Percentiles rank a stretch among this genome's conserved stretches.
Evolutionary conservation across 2,797 vertebrate species (phyloP).

Genomic region (Sardinella longiceps): DNA sequence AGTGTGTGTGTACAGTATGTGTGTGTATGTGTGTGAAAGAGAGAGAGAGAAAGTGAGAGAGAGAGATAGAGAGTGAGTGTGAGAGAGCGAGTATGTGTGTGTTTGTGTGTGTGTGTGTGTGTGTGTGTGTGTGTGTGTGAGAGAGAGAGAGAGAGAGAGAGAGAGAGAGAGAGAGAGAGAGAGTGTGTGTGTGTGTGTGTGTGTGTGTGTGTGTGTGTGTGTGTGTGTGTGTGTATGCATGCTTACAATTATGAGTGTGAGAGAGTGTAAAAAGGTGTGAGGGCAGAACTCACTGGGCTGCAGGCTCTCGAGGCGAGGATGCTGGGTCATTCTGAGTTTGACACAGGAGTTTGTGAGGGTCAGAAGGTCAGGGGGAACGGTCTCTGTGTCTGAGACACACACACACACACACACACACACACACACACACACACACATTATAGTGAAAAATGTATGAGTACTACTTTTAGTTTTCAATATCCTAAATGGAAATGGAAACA

Average conservation of each 20-base stretch:
- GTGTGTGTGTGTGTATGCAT: neutral
- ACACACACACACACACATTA: neutral
- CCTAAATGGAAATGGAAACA: too few relatives aligned
- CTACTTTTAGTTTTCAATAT: too few relatives aligned
- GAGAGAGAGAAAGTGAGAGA: too few relatives aligned
- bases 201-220: neutral
- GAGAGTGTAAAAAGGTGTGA: neutral
- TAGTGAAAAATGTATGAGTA: neutral
- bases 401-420: neutral
- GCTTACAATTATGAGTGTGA: too few relatives aligned
- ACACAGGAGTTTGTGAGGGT: constrained; percentile 75
- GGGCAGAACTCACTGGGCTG: constrained; percentile 51
- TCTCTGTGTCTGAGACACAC: constrained; percentile 66
- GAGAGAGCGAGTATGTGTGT: too few relatives aligned
- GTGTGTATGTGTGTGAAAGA: neutral
- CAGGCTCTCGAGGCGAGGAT: constrained; percentile 65
- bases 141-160: too few relatives aligned
- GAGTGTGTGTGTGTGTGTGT: too few relatives aligned
- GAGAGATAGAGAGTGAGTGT: too few relatives aligned
- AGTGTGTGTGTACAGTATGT: neutral
- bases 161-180: too few relatives aligned
- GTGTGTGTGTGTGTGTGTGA: neutral
- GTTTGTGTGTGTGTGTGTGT: neutral
- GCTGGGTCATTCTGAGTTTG: constrained; percentile 80
- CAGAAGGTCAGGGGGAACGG: constrained; percentile 74